Base-by-base conservation (phyloP, 2,113 vertebrate genomes). In the Raja brachyura region DNA sequence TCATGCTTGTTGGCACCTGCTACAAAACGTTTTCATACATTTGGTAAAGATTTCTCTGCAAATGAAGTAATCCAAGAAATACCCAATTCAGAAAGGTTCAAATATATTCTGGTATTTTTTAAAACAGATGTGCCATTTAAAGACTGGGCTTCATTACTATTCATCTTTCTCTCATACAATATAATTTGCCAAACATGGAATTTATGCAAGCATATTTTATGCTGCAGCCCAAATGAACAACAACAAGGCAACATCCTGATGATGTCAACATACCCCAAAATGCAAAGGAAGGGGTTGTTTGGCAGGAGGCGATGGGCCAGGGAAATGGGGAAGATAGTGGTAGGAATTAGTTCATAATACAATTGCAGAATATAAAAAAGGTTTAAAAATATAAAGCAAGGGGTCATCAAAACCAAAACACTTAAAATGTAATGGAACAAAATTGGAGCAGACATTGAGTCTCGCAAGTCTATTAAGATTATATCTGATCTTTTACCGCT, bases 41-140 rank as follows among this genome's bases (percentile, higher is more conserved):
- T 31, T 92, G 22, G 63, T n/a, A 92, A 90, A 90, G 31, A 90
- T 20, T 70, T 70, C 61, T 31, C 16, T 39, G 13, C 7, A 74
- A 25, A 63, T 54, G 68, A 92, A 54, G 73, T 74, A 92, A 92
- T 92, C 18, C 5, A 48, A 92, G 39, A 14, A 13, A 54, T 73
- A 74, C 39, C 10, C 66, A 92, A 70, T 70, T 73, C 39, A 11
- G 90, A 28, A 92, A 73, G 68, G 18, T 73, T 54, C 6, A 90
- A 90, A 90, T 66, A 28, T 90, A 33, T 10, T 14, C 61, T 90
- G 28, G n/a, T 70, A 70, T 68, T 39, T 68, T 39, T 61, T 28
- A 85, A 61, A 85, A 59, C 39, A 83, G 79, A 85, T n/a, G 56
- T n/a, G 25, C 81, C 56, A 59, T 85, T 85, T 61, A 85, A 59